These are phyloP conservation scores for Pinctada fucata DNA, from an alignment of 2,888 invertebrate genomes.

Conservation along the genomic window DNA sequence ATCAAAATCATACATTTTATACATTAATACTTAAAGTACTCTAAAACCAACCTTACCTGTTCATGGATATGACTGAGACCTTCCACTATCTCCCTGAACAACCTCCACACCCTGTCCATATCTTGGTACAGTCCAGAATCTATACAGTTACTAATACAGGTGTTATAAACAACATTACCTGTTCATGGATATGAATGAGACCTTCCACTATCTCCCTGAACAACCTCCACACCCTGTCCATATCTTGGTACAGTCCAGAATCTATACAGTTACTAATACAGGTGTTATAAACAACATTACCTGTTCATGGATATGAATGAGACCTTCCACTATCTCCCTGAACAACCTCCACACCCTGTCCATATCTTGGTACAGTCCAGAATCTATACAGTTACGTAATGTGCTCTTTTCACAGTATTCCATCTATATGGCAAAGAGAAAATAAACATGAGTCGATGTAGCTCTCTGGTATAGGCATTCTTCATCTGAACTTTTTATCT, in stretches of 20 bases:
- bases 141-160: conserved; percentile 86
- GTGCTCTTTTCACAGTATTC: conserved; percentile 99
- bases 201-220: conserved; percentile 96
- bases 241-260: conserved; percentile 84
- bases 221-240: conserved; percentile 90
- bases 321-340: conserved; percentile 93
- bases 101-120: conserved; percentile 89
- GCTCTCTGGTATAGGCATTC: background rate
- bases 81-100: conserved; percentile 96
- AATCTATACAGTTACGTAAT: conserved; percentile 87
- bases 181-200: too few relatives aligned
- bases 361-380: conserved; percentile 84
- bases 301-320: conserved; percentile 94
- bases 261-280: conserved; percentile 86
- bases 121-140: conserved; percentile 87
- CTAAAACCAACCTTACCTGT: too few relatives aligned
- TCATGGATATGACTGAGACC: too few relatives aligned
- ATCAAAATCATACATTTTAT: too few relatives aligned
- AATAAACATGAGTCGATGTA: background rate
- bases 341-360: conserved; percentile 94
- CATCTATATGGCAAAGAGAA: conserved; percentile 83
- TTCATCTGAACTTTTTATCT: background rate
- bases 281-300: conserved; percentile 77
- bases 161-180: too few relatives aligned
- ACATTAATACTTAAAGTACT: too few relatives aligned